Conservation (phyloP, 2,888 invertebrate genomes). For the Calliopum simillimum region DNA sequence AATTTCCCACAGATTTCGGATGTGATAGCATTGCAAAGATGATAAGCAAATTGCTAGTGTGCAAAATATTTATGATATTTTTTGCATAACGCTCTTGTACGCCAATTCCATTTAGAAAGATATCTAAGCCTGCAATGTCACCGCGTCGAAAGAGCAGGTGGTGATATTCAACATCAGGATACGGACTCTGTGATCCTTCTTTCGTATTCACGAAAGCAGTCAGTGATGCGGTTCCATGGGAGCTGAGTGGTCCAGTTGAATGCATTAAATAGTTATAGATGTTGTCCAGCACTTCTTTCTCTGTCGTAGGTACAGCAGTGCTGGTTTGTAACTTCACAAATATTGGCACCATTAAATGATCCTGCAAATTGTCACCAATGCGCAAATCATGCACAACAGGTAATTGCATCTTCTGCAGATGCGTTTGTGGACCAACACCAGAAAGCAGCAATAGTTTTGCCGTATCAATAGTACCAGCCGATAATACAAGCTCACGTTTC, state of each 20-base stretch:
- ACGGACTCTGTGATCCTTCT: slow-evolving; percentile 64
- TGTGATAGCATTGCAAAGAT: slow-evolving; percentile 66
- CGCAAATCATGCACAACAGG: slow-evolving; percentile 48
- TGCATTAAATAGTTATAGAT: slow-evolving; percentile 67
- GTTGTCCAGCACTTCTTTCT: slow-evolving; percentile 54
- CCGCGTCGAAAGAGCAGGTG: slow-evolving; percentile 62
- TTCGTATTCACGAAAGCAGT: slow-evolving; percentile 71
- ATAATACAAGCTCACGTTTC: slow-evolving; percentile 53
- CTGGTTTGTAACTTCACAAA: slow-evolving; percentile 62
- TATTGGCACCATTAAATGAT: slow-evolving; percentile 74
- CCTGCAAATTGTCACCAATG: slow-evolving; percentile 81
- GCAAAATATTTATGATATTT: neutral
- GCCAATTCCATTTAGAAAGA: neutral
- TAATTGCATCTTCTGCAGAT: slow-evolving; percentile 48
- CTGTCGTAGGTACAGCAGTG: slow-evolving; percentile 42
- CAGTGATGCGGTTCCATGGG: slow-evolving; percentile 63
- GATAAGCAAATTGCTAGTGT: slow-evolving; percentile 58
- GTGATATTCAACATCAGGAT: slow-evolving; percentile 71
- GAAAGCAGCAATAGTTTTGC: slow-evolving; percentile 58
- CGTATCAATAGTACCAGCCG: slow-evolving; percentile 54
- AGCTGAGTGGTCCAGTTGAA: slow-evolving; percentile 68
- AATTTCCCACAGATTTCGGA: slow-evolving; percentile 69
- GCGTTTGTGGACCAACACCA: slow-evolving; percentile 52
- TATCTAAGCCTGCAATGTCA: neutral
- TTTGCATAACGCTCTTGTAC: slow-evolving; percentile 17